Conservation (phyloP, 2,797 vertebrate species). For the Hemibagrus guttatus region DNA sequence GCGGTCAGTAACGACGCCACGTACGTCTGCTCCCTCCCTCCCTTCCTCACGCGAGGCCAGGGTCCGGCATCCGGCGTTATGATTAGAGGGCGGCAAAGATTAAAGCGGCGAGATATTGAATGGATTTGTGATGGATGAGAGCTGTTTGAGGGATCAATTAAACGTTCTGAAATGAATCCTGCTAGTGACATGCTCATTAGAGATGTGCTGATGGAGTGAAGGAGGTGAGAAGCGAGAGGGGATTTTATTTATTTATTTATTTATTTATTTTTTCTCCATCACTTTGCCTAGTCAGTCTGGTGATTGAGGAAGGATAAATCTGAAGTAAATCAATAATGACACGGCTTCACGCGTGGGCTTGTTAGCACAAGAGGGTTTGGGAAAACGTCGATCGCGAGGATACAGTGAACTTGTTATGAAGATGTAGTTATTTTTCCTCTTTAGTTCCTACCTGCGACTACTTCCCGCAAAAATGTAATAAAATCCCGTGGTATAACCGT, state of each 20-base stretch:
- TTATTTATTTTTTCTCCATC: neutral
- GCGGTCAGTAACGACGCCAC: neutral
- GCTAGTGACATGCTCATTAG: conserved; percentile 78
- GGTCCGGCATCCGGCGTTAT: conserved; percentile 60
- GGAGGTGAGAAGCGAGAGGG: conserved; percentile 48
- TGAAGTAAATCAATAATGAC: conserved; percentile 31
- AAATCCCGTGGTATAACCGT: too few species aligned
- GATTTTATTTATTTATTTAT: conserved; percentile 1
- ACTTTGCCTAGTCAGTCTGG: conserved; percentile 26
- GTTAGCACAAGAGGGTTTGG: neutral
- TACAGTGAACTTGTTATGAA: neutral
- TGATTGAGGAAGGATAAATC: conserved; percentile 43
- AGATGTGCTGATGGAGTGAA: conserved; percentile 61
- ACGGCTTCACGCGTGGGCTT: neutral
- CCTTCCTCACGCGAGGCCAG: too few species aligned
- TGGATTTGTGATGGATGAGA: conserved; percentile 73
- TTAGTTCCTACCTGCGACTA: too few species aligned
- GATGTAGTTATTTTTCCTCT: too few species aligned
- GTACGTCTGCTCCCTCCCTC: neutral
- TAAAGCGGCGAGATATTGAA: conserved; percentile 71
- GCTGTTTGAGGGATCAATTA: conserved; percentile 75
- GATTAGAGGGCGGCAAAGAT: conserved; percentile 68
- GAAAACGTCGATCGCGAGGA: neutral
- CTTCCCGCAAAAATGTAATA: too few species aligned
- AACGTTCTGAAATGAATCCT: conserved; percentile 77